phyloP scores from a whole-genome alignment of 2,888 invertebrate genomes.

The Hypomecis atomaria region DNA sequence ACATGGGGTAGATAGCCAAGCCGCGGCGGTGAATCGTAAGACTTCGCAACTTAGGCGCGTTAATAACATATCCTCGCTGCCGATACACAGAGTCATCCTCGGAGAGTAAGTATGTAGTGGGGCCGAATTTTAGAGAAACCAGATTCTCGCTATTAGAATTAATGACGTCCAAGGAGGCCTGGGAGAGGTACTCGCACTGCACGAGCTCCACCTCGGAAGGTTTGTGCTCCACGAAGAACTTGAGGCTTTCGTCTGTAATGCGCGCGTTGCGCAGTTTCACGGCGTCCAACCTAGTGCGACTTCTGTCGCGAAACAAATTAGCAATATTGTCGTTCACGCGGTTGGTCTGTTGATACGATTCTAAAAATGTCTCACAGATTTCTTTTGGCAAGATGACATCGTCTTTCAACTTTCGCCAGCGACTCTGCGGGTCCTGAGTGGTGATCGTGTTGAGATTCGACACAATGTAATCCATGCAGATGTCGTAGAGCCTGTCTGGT shows the following conservation, averaged over 20 bases:
- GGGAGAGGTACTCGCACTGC: constrained; percentile 88
- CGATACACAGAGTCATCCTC: constrained; percentile 71
- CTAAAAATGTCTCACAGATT: constrained; percentile 88
- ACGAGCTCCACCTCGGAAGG: constrained; percentile 90
- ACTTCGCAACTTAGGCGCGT: constrained; percentile 85
- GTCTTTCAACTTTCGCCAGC: constrained; percentile 81
- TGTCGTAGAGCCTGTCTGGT: constrained; percentile 86
- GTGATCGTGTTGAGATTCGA: constrained; percentile 87
- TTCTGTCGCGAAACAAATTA: constrained; percentile 88
- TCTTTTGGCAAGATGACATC: constrained; percentile 88
- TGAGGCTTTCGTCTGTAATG: constrained; percentile 89
- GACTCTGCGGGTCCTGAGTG: constrained; percentile 69
- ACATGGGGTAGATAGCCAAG: constrained; percentile 74
- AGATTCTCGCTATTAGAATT: constrained; percentile 89
- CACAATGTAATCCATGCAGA: constrained; percentile 86
- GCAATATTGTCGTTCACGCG: constrained; percentile 88
- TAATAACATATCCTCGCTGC: constrained; percentile 81
- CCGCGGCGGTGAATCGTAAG: constrained; percentile 85
- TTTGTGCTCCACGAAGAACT: constrained; percentile 89
- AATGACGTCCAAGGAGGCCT: constrained; percentile 86
- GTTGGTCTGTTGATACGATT: constrained; percentile 81
- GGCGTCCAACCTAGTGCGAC: constrained; percentile 87
- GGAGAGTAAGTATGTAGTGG: constrained; percentile 86
- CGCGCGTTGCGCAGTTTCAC: constrained; percentile 89
- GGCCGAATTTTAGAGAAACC: constrained; percentile 88